Evolutionary conservation across 2,113 vertebrate species (phyloP).

Genomic region (Capreolus pygargus): DNA sequence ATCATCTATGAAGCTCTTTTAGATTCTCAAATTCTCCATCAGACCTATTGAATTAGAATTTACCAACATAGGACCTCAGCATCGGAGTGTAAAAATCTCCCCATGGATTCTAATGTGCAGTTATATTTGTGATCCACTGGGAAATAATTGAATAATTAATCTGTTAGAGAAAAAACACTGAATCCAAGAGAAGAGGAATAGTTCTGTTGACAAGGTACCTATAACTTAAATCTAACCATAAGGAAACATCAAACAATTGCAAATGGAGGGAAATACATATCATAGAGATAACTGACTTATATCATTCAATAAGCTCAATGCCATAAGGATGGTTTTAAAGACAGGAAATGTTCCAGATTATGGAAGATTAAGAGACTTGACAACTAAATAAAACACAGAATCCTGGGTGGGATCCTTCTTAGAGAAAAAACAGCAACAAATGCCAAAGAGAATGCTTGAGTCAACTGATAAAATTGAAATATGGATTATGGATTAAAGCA

Average conservation of each 20-base stretch:
- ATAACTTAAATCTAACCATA: not conserved
- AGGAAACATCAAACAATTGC: not conserved
- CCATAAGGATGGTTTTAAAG: not conserved
- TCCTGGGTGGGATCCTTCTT: not conserved
- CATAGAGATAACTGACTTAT: not conserved
- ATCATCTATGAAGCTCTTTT: not conserved
- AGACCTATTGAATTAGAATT: not conserved
- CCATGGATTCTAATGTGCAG: not conserved
- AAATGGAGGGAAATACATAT: not conserved
- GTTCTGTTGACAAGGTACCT: not conserved
- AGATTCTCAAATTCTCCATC: not conserved
- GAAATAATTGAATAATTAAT: not conserved
- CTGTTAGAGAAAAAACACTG: not conserved
- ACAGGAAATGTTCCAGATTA: not conserved
- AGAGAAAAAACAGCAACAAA: not conserved
- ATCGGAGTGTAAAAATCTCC: not conserved
- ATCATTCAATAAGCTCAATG: not conserved
- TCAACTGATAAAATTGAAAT: not conserved
- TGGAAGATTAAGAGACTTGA: not conserved
- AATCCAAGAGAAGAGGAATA: not conserved
- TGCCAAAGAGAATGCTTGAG: not conserved
- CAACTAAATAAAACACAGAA: not conserved
- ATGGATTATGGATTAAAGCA: not conserved
- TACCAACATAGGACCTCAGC: not conserved
- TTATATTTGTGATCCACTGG: not conserved